These are phyloP conservation scores for Mystacides longicornis DNA, from an alignment of 2,888 invertebrate genomes.

Conservation along the genomic window DNA sequence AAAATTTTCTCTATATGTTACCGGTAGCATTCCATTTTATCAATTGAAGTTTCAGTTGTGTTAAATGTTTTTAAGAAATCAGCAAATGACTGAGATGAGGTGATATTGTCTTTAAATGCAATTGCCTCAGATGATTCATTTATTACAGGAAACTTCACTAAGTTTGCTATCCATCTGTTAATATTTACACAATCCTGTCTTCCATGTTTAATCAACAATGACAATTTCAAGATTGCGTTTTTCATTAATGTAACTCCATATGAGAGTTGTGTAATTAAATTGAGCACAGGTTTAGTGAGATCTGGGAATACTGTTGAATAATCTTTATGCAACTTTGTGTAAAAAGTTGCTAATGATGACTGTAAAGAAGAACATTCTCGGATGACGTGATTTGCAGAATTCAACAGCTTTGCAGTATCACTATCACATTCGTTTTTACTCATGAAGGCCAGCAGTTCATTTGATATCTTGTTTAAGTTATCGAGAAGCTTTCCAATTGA, in stretches of 20 bases:
- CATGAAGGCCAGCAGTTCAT: conserved; percentile 3
- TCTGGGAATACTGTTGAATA: conserved; percentile 70
- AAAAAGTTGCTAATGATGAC: conserved; percentile 49
- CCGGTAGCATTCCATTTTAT: conserved; percentile 45
- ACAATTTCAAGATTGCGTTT: conserved; percentile 45
- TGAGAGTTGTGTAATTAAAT: conserved; percentile 59
- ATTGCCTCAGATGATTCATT: conserved; percentile 32
- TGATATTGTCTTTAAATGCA: conserved; percentile 41
- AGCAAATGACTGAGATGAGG: conserved; percentile 37
- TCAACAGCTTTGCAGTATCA: conserved; percentile 14
- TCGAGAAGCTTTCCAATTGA: conserved; percentile 32
- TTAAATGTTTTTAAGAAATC: conserved; percentile 31
- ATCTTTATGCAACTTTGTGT: conserved; percentile 45
- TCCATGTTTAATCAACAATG: conserved; percentile 33
- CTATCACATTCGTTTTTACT: background rate
- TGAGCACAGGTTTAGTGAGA: conserved; percentile 63
- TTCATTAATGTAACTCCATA: conserved; percentile 55
- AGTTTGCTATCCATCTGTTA: conserved; percentile 36
- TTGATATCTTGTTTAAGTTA: conserved; percentile 28
- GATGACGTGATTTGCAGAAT: conserved; percentile 33
- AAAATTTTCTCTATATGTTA: conserved; percentile 28
- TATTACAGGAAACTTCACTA: conserved; percentile 47
- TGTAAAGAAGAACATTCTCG: conserved; percentile 47
- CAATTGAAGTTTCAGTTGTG: conserved; percentile 25
- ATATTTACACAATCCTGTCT: conserved; percentile 23